Evolutionary conservation across 2,888 invertebrate species (phyloP).

Genomic region (Bembecia ichneumoniformis): DNA sequence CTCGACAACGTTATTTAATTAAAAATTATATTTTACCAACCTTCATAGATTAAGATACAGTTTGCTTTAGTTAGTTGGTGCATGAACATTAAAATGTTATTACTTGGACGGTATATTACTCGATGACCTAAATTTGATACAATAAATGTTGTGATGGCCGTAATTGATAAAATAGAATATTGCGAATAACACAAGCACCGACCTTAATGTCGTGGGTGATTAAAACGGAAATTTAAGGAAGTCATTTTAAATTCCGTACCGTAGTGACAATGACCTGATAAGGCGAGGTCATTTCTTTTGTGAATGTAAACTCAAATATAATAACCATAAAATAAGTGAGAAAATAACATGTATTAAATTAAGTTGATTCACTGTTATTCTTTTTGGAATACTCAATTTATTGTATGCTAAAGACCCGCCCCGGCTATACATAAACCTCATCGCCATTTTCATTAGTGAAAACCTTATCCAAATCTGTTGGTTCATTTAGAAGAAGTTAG

Average conservation of each 20-base stretch:
- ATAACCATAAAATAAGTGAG: not conserved
- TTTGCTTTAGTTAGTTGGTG: no score
- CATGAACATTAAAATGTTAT: not conserved
- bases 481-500: no score
- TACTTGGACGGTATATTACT: not conserved
- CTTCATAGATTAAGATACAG: no score
- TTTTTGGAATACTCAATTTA: no score
- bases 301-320: not conserved
- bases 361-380: no score
- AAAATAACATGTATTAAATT: no score
- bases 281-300: not conserved
- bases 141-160: not conserved
- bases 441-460: no score
- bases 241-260: conserved; percentile 11
- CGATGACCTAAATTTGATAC: not conserved
- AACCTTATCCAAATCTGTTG: no score
- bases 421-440: no score
- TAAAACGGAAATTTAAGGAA: conserved; percentile 9
- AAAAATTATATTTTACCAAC: no score
- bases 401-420: no score
- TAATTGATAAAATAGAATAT: not conserved
- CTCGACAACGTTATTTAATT: no score
- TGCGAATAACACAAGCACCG: conserved; percentile 1
- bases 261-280: conserved; percentile 16
- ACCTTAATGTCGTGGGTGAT: conserved; percentile 1